Percentiles rank a stretch among this genome's conserved stretches.
phyloP scores from a whole-genome alignment of 1,140 invertebrate genomes.

The Cydia pomonella region DNA sequence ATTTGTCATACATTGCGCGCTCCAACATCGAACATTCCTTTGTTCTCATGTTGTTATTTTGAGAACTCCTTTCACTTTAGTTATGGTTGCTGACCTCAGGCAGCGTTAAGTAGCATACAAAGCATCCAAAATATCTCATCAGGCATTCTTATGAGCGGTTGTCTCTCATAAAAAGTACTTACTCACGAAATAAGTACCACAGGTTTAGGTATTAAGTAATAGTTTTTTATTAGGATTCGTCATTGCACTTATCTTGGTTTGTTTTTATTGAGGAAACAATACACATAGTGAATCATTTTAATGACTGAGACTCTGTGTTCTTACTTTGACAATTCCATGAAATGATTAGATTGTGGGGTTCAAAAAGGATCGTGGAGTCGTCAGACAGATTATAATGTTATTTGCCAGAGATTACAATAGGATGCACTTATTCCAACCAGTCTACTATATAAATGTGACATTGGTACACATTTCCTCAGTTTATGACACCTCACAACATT shows the following conservation, averaged over 20 bases:
- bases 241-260: not conserved
- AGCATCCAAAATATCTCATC: constrained; percentile 2
- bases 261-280: constrained; percentile 2
- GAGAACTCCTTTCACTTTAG: constrained; percentile 19
- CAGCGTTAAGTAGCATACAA: not conserved
- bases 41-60: constrained; percentile 21
- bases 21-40: constrained; percentile 2
- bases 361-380: not conserved
- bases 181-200: not conserved
- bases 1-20: constrained; percentile 27
- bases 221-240: not conserved
- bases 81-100: constrained; percentile 12
- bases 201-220: not conserved
- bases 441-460: too few species aligned
- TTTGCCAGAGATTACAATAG: too few species aligned
- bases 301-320: not conserved
- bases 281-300: not conserved
- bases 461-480: too few species aligned
- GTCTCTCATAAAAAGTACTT: not conserved
- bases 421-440: too few species aligned
- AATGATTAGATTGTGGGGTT: not conserved
- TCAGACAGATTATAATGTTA: not conserved
- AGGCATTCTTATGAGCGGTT: not conserved
- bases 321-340: not conserved
- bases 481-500: too few species aligned